Evolutionary conservation across 2,113 vertebrate species (phyloP), one percentile per base, ranked within the genome.

Genomic region (Aplodontia rufa): DNA sequence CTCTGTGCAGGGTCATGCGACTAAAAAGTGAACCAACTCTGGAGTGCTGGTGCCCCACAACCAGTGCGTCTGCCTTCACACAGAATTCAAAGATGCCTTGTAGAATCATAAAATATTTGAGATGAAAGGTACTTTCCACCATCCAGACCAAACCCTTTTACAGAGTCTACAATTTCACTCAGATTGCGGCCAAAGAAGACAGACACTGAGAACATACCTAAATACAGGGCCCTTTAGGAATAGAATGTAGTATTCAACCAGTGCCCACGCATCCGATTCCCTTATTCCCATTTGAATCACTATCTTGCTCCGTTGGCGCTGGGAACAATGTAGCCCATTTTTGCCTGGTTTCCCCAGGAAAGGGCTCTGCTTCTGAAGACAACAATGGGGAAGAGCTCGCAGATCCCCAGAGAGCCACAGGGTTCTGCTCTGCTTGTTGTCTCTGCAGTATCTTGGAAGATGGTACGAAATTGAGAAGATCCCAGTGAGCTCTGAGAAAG

Each of bases 381-480:
- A 49, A 88, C 93, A 94, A 87, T 86, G 82, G 40, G 80, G 83
- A 87, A 83, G 88, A 80, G 91, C 53, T 88, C 42, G 16, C 75
- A 69, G 88, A 82, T 96, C 91, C 86, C 94, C 64, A 66, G 96
- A 79, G 94, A 96, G 40, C 24, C 69, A 20, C 58, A 60, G 82
- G 45, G 20, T 45, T 75, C 89, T 79, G 35, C 42, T 91, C 86
- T 93, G 47, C 64, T 71, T 80, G 22, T 98, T 98, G 58, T 96
- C 58, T 96, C 95, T 49, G 47, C 98, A 99, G 99, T 99, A 99
- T 94, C 93, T 99, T 49, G 99, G 99, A 90, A 99, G 97, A 47
- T 99, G 99, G 99, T 99, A 99, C 0, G 99, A 99, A 93, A 99
- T 99, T 94, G 98, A 99, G 98, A 99, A 97, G 94, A 97, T 99